Evolutionary conservation across 2,888 invertebrate species (phyloP).

Genomic region (Cerceris ruficornis): DNA sequence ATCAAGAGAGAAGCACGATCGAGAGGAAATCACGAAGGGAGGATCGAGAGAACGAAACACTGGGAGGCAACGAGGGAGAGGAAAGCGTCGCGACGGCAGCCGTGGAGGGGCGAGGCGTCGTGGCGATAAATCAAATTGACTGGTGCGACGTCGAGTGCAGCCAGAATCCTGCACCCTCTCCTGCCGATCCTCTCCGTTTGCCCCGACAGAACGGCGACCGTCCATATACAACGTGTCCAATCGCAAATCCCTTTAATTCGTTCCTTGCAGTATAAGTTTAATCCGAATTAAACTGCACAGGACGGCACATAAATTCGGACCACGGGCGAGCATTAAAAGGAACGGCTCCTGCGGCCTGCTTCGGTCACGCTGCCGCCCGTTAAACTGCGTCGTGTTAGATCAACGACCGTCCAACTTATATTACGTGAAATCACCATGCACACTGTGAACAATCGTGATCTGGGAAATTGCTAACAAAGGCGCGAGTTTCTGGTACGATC

Average conservation of each 20-base stretch:
- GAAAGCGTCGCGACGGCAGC: slow-evolving; percentile 63
- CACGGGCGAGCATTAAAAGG: slow-evolving; percentile 71
- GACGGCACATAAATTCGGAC: slow-evolving; percentile 76
- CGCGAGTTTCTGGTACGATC: too few relatives aligned
- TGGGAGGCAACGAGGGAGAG: slow-evolving; percentile 35
- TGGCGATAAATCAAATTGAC: slow-evolving; percentile 79
- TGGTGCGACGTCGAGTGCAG: slow-evolving; percentile 75
- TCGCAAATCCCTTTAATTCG: slow-evolving; percentile 80
- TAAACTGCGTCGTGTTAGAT: slow-evolving; percentile 53
- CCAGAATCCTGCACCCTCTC: slow-evolving; percentile 64
- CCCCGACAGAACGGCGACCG: slow-evolving; percentile 70
- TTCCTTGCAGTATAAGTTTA: slow-evolving; percentile 77
- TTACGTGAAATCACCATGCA: slow-evolving; percentile 53
- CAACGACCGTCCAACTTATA: slow-evolving; percentile 12
- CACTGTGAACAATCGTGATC: too few relatives aligned
- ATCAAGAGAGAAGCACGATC: too few relatives aligned
- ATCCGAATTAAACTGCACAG: slow-evolving; percentile 77
- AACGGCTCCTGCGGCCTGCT: slow-evolving; percentile 41
- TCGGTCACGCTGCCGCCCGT: slow-evolving; percentile 27
- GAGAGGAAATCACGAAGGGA: too few relatives aligned
- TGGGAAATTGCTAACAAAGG: too few relatives aligned
- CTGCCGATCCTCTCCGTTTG: slow-evolving; percentile 60
- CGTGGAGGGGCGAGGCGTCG: slow-evolving; percentile 68
- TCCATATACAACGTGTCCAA: slow-evolving; percentile 78
- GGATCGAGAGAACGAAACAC: background rate